phyloP scores from a whole-genome alignment of 2,113 vertebrate species.

The Oenanthe melanoleuca region DNA sequence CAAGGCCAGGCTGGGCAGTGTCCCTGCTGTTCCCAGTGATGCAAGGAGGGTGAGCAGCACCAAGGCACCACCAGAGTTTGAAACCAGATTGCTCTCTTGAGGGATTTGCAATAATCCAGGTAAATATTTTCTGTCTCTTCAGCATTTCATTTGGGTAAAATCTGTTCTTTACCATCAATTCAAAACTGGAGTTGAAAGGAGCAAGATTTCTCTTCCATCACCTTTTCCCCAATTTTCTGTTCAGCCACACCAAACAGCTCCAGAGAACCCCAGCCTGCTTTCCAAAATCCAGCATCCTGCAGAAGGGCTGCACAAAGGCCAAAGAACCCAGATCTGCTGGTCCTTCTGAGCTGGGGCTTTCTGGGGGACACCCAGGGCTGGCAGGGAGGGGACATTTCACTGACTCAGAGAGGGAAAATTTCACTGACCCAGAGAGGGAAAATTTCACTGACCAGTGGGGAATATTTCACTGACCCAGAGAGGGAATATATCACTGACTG shows the following conservation, averaged over 20 bases:
- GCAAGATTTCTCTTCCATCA: neutral
- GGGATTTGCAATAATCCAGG: neutral
- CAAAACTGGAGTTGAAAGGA: neutral
- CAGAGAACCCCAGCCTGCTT: neutral
- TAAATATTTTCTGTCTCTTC: neutral
- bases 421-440: no score
- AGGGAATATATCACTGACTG: no score
- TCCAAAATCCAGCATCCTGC: neutral
- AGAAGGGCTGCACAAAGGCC: neutral
- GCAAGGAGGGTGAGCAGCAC: no score
- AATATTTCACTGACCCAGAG: no score
- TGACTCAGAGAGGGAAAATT: no score
- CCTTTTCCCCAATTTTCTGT: neutral
- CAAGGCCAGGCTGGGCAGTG: neutral
- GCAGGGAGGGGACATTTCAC: neutral
- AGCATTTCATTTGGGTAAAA: neutral
- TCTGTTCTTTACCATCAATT: neutral
- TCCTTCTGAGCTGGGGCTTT: neutral
- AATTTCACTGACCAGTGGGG: rapidly evolving
- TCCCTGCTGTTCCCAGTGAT: rapidly evolving
- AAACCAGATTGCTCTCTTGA: neutral
- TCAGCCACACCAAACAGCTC: neutral
- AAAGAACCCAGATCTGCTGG: rapidly evolving
- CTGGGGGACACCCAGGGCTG: rapidly evolving
- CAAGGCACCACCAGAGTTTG: neutral